Evolutionary conservation across 1,140 invertebrate genomes (phyloP), one percentile per base, ranked within the genome.

Genomic region (Aphidius gifuensis): DNA sequence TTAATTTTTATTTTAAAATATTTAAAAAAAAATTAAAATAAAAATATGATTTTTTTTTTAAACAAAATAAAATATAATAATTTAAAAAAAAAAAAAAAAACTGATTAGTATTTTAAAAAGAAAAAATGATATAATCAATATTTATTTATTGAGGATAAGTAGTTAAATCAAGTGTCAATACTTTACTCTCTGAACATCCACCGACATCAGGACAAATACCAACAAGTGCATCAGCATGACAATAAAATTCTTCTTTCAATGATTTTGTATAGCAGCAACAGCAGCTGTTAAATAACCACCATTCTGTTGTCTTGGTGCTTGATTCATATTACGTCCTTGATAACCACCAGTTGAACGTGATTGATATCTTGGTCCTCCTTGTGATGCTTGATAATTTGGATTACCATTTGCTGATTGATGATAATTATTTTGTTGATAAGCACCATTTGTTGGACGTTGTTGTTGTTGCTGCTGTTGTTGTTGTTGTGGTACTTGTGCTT

Each of bases 191-290:
- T 23, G 96, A 85, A 80, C 94, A 96, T 72, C 96, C 92, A 4
- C 92, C 93, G 74, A 87, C 87, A 85, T 96, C 92, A 5, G 97
- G 97, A 74, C 93, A 97, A 74, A 99, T 98, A 58, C 97, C 98
- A 79, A 99, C 91, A 5, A 99, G 85, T 9, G 96, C 91, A 84
- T 99, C 97, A 0, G 97, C 93, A 82, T 97, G 94, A 42, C 95
- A 95, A 84, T 98, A 99, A 85, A 99, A 99, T 83, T 99, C 98
- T 83, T 99, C 98, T 82, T 99, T 99, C 47, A 99, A 84, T 6
- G 97, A 99, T n/a, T n/a, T n/a, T n/a, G n/a, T n/a, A n/a, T n/a
- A n/a, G n/a, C n/a, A n/a, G n/a, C n/a, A n/a, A n/a, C n/a, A n/a
- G n/a, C 69, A 42, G 53, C 39, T n/a, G 53, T 43, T 55, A 40